A percentile compares a stretch with the other conserved stretches of the same genome.
These are phyloP conservation scores for Nemapogon koenigi DNA, from an alignment of 2,888 invertebrate species.

Conservation along the genomic window DNA sequence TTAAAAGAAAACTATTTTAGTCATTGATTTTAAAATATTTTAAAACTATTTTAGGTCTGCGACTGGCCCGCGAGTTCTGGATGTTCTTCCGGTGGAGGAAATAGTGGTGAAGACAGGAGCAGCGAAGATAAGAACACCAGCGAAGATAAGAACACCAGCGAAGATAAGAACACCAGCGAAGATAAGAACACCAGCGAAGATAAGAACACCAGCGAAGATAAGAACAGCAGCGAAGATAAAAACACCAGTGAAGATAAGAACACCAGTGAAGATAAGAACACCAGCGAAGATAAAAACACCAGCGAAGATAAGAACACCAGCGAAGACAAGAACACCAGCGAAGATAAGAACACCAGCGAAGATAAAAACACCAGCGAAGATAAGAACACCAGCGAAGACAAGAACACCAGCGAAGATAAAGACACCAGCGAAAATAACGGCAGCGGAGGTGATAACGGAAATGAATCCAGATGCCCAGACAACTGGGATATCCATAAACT, in stretches of 20 bases:
- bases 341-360: not conserved
- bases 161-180: not conserved
- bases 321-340: not conserved
- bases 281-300: not conserved
- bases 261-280: not conserved
- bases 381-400: not conserved
- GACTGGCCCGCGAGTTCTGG: conserved; percentile 8
- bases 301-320: not conserved
- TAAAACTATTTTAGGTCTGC: conserved; percentile 2
- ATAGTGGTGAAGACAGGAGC: not conserved
- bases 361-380: not conserved
- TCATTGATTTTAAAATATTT: not conserved
- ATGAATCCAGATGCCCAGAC: conserved; percentile 20
- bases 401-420: too few species aligned
- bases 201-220: not conserved
- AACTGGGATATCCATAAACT: conserved; percentile 21
- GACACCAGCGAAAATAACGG: not conserved
- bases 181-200: not conserved
- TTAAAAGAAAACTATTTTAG: not conserved
- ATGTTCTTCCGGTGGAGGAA: not conserved
- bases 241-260: not conserved
- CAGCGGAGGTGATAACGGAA: not conserved
- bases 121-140: not conserved
- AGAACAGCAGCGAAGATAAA: too few species aligned
- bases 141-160: not conserved